Percentiles rank a stretch among this genome's conserved stretches.
Evolutionary conservation across 1,140 invertebrate species (phyloP).

Genomic region (Drosophila pandora): DNA sequence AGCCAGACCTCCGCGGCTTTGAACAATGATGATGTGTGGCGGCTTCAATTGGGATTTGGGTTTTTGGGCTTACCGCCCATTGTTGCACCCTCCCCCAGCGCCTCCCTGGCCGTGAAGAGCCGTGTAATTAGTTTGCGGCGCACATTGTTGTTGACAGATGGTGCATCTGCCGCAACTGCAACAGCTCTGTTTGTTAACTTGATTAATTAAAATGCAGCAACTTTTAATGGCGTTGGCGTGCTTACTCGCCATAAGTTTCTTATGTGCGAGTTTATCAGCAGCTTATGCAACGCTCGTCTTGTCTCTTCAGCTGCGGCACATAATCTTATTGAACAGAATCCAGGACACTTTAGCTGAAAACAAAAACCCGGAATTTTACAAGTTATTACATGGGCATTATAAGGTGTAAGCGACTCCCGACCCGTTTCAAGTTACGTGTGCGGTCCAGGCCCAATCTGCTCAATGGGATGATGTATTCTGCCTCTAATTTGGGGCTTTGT

Average conservation of each 20-base stretch:
- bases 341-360: not conserved
- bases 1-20: conserved; percentile 3
- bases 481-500: conserved; percentile 25
- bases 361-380: not conserved
- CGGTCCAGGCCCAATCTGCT: not conserved
- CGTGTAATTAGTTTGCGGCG: conserved; percentile 73
- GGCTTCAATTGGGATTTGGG: conserved; percentile 25
- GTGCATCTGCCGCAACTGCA: conserved; percentile 22
- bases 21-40: conserved; percentile 50
- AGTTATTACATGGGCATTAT: no score
- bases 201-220: conserved; percentile 58
- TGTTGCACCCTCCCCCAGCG: not conserved
- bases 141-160: conserved; percentile 61
- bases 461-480: not conserved
- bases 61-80: conserved; percentile 28
- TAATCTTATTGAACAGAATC: not conserved
- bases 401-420: not conserved
- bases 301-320: not conserved
- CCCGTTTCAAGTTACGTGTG: not conserved
- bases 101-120: conserved; percentile 10
- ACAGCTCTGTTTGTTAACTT: conserved; percentile 50
- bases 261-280: conserved; percentile 34
- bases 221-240: conserved; percentile 48
- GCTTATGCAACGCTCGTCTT: conserved; percentile 42
- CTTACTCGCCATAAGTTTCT: conserved; percentile 42